These are phyloP conservation scores for Tapera naevia DNA, from an alignment of 2,797 vertebrate genomes.

Conservation along the genomic window DNA sequence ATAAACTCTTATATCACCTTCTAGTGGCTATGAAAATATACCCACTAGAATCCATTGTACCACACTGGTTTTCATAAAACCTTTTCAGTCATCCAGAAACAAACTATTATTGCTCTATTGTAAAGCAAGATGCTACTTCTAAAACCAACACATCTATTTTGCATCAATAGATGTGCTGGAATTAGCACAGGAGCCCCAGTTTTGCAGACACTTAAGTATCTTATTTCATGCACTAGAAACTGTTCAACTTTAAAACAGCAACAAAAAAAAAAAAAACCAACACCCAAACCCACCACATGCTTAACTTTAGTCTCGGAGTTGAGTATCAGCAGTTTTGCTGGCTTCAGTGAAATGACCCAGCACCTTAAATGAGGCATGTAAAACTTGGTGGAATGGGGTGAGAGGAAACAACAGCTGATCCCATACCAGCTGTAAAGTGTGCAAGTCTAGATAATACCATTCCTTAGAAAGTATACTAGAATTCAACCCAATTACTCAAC, in stretches of 20 bases:
- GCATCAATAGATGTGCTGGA: neutral
- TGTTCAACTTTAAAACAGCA: neutral
- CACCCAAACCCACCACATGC: neutral
- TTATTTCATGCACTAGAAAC: neutral
- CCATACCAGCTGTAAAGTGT: neutral
- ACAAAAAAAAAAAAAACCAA: neutral
- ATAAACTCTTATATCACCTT: neutral
- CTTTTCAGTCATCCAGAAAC: neutral
- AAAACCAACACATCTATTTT: neutral
- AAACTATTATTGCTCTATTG: neutral
- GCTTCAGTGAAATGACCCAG: neutral
- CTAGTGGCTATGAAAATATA: neutral
- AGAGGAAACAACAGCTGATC: neutral
- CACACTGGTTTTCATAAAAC: neutral
- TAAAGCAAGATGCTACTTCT: neutral
- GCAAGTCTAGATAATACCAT: neutral
- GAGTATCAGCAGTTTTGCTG: neutral
- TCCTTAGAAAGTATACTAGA: neutral
- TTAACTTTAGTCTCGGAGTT: neutral
- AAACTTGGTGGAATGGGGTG: neutral
- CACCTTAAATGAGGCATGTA: neutral
- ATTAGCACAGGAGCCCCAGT: neutral
- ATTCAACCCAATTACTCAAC: neutral
- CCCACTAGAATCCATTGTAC: neutral
- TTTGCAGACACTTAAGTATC: neutral